Conservation (phyloP, 2,797 vertebrate species). For the Gymnothorax javanicus region DNA sequence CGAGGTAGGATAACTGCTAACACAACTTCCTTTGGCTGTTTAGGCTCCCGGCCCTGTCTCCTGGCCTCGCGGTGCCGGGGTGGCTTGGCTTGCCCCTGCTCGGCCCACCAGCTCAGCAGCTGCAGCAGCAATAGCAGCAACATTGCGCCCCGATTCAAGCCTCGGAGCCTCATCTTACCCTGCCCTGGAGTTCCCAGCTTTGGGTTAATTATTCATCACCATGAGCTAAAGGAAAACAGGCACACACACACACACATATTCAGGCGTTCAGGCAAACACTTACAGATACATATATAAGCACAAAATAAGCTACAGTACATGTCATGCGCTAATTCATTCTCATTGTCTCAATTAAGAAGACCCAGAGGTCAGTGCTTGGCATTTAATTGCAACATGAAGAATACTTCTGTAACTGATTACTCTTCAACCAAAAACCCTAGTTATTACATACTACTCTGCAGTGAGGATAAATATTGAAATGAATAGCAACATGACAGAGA, state of each 20-base stretch:
- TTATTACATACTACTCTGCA: neutral
- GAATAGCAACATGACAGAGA: neutral
- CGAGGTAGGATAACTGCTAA: slow-evolving; percentile 85
- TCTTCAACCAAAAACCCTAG: neutral
- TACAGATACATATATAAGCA: neutral
- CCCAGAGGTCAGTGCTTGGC: neutral
- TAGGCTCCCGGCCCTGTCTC: slow-evolving; percentile 32
- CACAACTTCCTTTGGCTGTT: slow-evolving; percentile 64
- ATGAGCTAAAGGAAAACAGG: slow-evolving; percentile 40
- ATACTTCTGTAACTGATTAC: neutral
- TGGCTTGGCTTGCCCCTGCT: neutral
- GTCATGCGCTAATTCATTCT: neutral
- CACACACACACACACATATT: slow-evolving; percentile 2
- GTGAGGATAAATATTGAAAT: neutral
- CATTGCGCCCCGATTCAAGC: slow-evolving; percentile 26
- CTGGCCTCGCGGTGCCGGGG: slow-evolving; percentile 8
- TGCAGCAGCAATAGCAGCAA: slow-evolving; percentile 50
- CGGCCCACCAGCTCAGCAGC: slow-evolving; percentile 37
- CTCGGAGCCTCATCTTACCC: slow-evolving; percentile 51
- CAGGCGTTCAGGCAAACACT: slow-evolving; percentile 25
- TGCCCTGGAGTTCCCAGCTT: slow-evolving; percentile 33
- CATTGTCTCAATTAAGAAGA: neutral
- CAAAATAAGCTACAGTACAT: neutral
- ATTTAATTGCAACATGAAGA: neutral
- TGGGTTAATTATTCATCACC: slow-evolving; percentile 37